These are phyloP conservation scores for Ashinkailepas kermadecensis DNA, from an alignment of 2,888 invertebrate species.

Conservation along the genomic window DNA sequence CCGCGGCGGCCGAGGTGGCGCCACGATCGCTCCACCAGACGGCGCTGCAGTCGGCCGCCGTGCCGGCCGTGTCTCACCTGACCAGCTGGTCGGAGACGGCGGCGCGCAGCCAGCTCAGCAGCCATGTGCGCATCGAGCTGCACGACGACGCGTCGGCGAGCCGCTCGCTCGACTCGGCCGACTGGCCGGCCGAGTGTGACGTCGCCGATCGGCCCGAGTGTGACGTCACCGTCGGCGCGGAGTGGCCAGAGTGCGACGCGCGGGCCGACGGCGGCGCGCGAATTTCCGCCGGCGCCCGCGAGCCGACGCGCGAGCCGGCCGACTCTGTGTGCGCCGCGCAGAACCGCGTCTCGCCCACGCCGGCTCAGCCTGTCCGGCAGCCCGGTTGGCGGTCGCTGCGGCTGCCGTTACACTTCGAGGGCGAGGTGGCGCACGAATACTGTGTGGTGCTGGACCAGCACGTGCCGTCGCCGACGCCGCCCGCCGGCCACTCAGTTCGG, in stretches of 20 bases:
- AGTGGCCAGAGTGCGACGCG: neutral
- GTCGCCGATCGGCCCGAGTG: conserved; percentile 7
- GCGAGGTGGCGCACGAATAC: conserved; percentile 22
- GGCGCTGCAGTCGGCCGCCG: neutral
- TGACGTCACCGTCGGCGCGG: neutral
- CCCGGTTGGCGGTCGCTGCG: neutral
- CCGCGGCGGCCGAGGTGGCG: neutral
- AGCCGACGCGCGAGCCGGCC: no score
- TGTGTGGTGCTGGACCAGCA: conserved; percentile 16
- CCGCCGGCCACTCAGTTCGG: neutral
- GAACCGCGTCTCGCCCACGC: no score
- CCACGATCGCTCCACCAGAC: neutral
- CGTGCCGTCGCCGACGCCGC: conserved; percentile 6
- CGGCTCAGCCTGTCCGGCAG: no score
- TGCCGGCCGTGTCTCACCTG: neutral
- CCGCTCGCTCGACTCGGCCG: neutral
- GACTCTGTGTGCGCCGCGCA: no score
- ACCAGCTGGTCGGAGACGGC: no score
- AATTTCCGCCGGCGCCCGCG: no score
- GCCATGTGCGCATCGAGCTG: neutral
- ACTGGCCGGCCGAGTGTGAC: neutral
- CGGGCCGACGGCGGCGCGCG: neutral
- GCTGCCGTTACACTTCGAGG: neutral
- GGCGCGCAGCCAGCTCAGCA: neutral
- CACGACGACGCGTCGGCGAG: neutral